phyloP scores from a whole-genome alignment of 2,888 invertebrate genomes.

The Tribolium freemani region DNA sequence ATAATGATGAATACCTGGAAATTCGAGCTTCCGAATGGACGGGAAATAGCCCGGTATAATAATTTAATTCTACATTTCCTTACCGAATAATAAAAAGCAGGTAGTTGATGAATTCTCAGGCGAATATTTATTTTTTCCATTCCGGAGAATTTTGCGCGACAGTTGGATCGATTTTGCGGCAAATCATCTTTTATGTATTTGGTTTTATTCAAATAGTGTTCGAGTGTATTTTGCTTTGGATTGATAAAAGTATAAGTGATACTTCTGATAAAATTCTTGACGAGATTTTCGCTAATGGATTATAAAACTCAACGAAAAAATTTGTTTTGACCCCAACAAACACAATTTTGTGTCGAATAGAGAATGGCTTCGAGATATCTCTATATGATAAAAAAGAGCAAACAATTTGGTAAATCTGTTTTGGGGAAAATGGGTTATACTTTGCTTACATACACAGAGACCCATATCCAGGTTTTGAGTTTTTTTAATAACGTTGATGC shows the following conservation, averaged over 20 bases:
- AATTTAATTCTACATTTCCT: constrained; percentile 7
- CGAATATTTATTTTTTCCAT: constrained; percentile 23
- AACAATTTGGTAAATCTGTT: constrained; percentile 3
- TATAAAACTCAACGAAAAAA: constrained; percentile 1
- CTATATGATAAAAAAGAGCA: neutral
- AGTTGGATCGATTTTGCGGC: constrained; percentile 1
- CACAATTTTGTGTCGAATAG: neutral
- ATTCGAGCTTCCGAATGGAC: neutral
- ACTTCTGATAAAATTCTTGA: neutral
- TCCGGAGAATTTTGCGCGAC: neutral
- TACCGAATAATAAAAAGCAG: neutral
- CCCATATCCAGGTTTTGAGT: neutral
- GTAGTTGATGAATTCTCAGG: neutral
- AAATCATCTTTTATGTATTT: constrained; percentile 17
- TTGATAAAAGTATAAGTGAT: neutral
- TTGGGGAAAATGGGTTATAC: neutral
- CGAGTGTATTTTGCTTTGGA: neutral
- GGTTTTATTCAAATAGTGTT: constrained; percentile 14
- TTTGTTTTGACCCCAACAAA: constrained; percentile 6
- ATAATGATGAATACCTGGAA: neutral
- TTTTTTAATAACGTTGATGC: neutral
- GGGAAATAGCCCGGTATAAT: constrained; percentile 4
- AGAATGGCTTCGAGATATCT: neutral
- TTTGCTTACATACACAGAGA: neutral
- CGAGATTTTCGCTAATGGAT: neutral